Conservation (phyloP, 2,888 invertebrate species). For the Drosophila imparisetae region DNA sequence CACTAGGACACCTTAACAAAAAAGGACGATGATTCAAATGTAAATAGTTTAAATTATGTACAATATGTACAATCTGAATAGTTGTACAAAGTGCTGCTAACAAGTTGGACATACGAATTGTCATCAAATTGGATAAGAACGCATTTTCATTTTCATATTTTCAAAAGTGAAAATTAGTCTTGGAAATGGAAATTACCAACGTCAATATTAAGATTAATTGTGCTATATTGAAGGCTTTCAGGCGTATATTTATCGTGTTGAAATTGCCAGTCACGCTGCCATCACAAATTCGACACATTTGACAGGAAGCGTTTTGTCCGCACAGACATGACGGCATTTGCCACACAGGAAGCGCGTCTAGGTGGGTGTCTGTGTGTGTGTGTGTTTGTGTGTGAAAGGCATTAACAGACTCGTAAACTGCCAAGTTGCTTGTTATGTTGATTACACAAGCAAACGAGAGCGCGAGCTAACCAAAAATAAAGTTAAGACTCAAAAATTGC, state of each 20-base stretch:
- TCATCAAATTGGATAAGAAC: background rate
- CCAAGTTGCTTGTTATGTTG: constrained; percentile 79
- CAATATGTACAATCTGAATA: background rate
- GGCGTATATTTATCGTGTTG: background rate
- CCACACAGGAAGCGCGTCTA: constrained; percentile 73
- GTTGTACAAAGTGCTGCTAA: background rate
- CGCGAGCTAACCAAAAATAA: constrained; percentile 53
- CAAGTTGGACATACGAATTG: background rate
- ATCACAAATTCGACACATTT: constrained; percentile 59
- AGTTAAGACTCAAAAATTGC: constrained; percentile 52
- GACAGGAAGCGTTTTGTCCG: constrained; percentile 71
- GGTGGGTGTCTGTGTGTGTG: constrained; percentile 48
- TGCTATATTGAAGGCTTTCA: background rate
- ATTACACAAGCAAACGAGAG: constrained; percentile 60
- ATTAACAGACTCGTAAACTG: constrained; percentile 79
- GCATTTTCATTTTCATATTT: background rate
- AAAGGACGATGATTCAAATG: background rate
- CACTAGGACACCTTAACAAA: background rate
- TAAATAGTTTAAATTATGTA: background rate
- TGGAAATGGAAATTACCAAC: background rate
- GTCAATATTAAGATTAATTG: background rate
- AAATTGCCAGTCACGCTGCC: constrained; percentile 30
- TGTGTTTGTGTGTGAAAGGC: constrained; percentile 53
- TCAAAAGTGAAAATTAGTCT: background rate
- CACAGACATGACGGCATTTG: constrained; percentile 59